Percentiles rank a stretch among this genome's conserved stretches.
These are phyloP conservation scores for Chiloscyllium plagiosum DNA, from an alignment of 2,113 vertebrate genomes.

Conservation along the genomic window DNA sequence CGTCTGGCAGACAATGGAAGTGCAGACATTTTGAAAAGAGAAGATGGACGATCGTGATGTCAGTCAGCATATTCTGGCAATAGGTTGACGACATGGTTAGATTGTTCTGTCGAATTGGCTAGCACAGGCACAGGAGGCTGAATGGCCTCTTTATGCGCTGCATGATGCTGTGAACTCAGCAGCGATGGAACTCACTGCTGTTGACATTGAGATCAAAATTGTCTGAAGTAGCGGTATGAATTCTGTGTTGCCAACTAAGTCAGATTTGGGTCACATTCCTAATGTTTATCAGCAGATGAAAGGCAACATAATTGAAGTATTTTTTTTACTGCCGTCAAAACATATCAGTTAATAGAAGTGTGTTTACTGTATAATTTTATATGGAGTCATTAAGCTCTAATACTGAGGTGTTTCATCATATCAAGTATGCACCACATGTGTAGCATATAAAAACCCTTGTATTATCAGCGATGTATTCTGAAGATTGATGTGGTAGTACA, in stretches of 20 bases:
- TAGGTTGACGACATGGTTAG: background rate
- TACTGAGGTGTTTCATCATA: background rate
- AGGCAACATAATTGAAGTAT: background rate
- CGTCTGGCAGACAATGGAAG: background rate
- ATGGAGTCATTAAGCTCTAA: background rate
- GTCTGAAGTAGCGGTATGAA: background rate
- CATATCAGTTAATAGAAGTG: background rate
- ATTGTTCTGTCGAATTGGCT: background rate
- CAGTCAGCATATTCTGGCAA: background rate
- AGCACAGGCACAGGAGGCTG: background rate
- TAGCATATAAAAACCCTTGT: background rate
- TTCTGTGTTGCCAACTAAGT: background rate
- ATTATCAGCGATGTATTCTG: background rate
- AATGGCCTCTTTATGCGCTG: background rate
- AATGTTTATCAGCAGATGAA: background rate
- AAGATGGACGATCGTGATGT: background rate
- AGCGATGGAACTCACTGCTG: background rate
- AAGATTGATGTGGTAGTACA: background rate
- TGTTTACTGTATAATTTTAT: background rate
- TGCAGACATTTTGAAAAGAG: background rate
- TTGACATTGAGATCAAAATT: background rate
- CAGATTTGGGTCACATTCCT: background rate
- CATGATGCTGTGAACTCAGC: background rate
- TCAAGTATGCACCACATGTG: background rate
- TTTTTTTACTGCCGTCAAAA: background rate